phyloP scores from a whole-genome alignment of 2,797 vertebrate species.

The Adrianichthys oophorus region DNA sequence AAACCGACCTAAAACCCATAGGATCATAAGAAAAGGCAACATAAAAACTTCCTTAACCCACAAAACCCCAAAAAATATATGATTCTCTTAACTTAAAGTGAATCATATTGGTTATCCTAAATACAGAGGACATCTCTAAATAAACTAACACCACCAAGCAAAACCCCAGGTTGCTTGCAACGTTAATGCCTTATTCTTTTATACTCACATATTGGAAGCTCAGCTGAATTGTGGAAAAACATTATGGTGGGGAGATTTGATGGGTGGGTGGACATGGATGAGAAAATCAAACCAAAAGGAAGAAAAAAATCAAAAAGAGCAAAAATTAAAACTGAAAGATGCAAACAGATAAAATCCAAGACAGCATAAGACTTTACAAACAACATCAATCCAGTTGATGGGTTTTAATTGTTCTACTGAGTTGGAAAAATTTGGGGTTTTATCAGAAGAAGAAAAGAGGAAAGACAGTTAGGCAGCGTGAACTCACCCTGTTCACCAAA shows the following conservation, averaged over 20 bases:
- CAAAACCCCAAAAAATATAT: constrained; percentile 3
- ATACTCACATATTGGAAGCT: constrained; percentile 86
- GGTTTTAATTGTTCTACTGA: too few species aligned
- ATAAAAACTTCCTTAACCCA: not conserved
- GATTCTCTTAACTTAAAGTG: constrained; percentile 14
- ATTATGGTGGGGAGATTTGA: constrained; percentile 38
- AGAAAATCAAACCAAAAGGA: constrained; percentile 64
- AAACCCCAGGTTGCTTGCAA: constrained; percentile 11
- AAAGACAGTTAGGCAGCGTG: constrained; percentile 24
- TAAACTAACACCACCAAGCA: too few species aligned
- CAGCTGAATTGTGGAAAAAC: constrained; percentile 68
- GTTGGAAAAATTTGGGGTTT: too few species aligned
- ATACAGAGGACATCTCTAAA: too few species aligned
- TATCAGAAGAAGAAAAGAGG: not conserved
- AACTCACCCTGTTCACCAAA: constrained; percentile 81
- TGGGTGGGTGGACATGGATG: constrained; percentile 50
- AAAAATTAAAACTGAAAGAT: constrained; percentile 44
- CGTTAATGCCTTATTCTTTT: constrained; percentile 19
- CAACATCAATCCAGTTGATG: too few species aligned
- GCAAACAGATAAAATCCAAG: constrained; percentile 6
- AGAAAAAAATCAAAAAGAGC: constrained; percentile 67
- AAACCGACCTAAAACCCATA: constrained; percentile 19
- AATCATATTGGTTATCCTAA: constrained; percentile 27
- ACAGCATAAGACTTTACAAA: too few species aligned
- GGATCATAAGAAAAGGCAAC: constrained; percentile 1